Percentiles rank a stretch among this genome's conserved stretches.
Evolutionary conservation across 2,888 invertebrate species (phyloP).

Genomic region (Pheosia gnoma): DNA sequence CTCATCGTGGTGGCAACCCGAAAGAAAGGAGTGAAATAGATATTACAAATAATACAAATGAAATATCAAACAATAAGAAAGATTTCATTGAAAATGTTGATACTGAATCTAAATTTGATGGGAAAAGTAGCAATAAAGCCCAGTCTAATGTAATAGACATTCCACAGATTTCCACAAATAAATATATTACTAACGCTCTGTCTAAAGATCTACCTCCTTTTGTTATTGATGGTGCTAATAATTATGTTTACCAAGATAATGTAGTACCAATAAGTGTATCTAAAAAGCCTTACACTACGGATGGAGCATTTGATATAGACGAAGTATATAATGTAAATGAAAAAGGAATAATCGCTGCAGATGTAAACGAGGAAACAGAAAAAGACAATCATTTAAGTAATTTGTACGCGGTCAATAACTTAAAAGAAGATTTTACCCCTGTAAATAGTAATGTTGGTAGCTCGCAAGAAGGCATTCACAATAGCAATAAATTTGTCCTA

Average conservation of each 20-base stretch:
- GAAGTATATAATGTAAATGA: background rate
- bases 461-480: background rate
- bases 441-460: background rate
- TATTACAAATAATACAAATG: background rate
- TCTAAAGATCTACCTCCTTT: background rate
- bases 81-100: background rate
- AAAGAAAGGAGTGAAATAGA: background rate
- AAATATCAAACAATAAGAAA: slow-evolving; percentile 1
- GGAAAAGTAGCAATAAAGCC: too few species aligned
- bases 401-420: background rate
- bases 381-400: background rate
- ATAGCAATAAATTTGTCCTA: background rate
- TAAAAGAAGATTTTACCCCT: background rate
- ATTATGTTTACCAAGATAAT: background rate
- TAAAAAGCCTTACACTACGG: background rate
- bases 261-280: background rate
- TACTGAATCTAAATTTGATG: background rate
- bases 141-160: background rate
- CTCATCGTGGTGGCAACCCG: background rate
- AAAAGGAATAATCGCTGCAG: background rate
- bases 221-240: background rate
- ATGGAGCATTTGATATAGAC: background rate
- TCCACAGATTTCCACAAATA: background rate
- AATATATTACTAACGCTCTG: background rate
- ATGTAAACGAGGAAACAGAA: background rate